Base-by-base conservation (phyloP, 2,113 vertebrate species). In the Boulengeromyrus knoepffleri region DNA sequence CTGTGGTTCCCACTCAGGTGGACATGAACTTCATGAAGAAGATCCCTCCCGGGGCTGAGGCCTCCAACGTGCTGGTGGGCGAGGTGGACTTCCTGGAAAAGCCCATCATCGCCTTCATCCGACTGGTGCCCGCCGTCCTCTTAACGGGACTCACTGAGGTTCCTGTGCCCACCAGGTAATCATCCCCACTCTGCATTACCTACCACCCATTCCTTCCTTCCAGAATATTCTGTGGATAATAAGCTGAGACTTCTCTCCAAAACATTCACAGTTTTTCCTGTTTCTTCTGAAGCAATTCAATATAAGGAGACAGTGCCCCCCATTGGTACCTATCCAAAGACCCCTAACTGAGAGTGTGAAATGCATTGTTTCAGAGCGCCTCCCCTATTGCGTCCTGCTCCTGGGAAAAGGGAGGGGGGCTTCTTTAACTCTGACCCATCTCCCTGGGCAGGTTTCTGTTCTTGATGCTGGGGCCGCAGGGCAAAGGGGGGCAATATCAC, bases 21-120 rank as follows among this genome's bases (percentile, higher is more conserved):
- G 98, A 99, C 94, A 99, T 98, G 97, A 98, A 98, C 95, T 99
- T 99, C 94, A 98, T 99, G 98, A 98, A 96, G 94, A 99, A 99
- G 96, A 99, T 99, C 90, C 98, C 98, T 87, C 96, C 96, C 0
- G 98, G 98, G 92, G 98, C 98, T 0, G 98, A 99, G 93, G 98
- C 98, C 58, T 99, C 98, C 90, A 99, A 99, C 90, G 97, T 99
- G 15, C 94, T 99, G 92, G 97, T 99, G 92, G 98, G 98, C 93
- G 98, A 99, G 94, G 97, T 99, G 93, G 96, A 98, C 93, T 98
- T 98, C 96, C 94, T 99, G 95, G 98, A 99, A 95, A 97, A 98
- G 93, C 97, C 98, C 85, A 98, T 99, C 87, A 98, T 98, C 93
- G 97, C 97, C 0, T 99, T 99, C 95, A 96, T 99, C 86, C 97